Evolutionary conservation across 2,888 invertebrate genomes (phyloP), one percentile per base, ranked within the genome.

Genomic region (Leptopterna dolabrata): DNA sequence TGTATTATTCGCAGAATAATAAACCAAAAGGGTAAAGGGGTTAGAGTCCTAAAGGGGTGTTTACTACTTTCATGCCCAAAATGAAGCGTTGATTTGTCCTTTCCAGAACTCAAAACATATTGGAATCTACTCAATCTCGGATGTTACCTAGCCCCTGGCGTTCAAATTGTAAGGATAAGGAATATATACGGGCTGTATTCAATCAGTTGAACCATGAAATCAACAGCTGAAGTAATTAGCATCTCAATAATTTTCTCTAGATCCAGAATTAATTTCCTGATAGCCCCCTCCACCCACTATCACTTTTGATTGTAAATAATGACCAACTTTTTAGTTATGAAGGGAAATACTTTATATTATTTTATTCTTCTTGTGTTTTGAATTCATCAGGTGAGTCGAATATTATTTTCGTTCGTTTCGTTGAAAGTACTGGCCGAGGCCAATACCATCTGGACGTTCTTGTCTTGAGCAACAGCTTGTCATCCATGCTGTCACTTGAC

Each of bases 241-340:
- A 55, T 55, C 55, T 55, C 14, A 55, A 16, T n/a, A n/a, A 55
- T 55, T 55, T 55, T 55, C 19, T 2, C 55, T 1, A 55, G 55
- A 55, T n/a, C 6, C 43, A 11, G 43, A 9, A 43, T 9, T 45
- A 16, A 45, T n/a, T n/a, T 55, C 55, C 7, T 55, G 55, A 55
- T 55, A 55, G 55, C 45, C 14, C 63, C 27, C 7, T 19, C 9
- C 73, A 16, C 36, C 19, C 36, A 73, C 29, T 30, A 73, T 73
- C 36, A 70, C 27, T 73, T 73, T 4, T 78, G 47, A 78, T 43
- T 78, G 78, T 78, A 78, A 78, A 78, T 78, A 78, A 78, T 78
- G 45, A 45, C 78, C 45, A 78, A 1, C 19, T 24, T 78, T 45
- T 78, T 45, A 78, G 47, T 24, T 45, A 43, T 24, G 73, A 73